Evolutionary conservation across 1,140 invertebrate species (phyloP).

Genomic region (Eumaeus atala): DNA sequence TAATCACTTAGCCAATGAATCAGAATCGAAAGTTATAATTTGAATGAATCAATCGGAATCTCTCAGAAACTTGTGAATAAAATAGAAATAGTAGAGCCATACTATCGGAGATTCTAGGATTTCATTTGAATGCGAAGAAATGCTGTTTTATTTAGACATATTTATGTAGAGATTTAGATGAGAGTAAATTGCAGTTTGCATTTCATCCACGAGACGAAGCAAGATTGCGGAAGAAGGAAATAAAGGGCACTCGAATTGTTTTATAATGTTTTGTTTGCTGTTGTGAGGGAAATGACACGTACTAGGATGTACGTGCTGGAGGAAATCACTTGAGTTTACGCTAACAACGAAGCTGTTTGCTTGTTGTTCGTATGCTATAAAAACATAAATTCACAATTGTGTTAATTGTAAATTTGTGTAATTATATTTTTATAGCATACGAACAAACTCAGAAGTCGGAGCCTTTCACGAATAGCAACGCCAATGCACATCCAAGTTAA

Average conservation of each 20-base stretch:
- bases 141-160: constrained; percentile 24
- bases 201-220: constrained; percentile 23
- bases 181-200: constrained; percentile 29
- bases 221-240: constrained; percentile 26
- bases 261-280: constrained; percentile 24
- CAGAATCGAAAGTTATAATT: not conserved
- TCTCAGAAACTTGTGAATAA: not conserved
- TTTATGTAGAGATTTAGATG: constrained; percentile 19
- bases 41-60: no score
- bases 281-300: constrained; percentile 11
- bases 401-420: not conserved
- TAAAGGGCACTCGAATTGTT: constrained; percentile 22
- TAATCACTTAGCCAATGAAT: no score
- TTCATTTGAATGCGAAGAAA: constrained; percentile 23
- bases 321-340: constrained; percentile 1
- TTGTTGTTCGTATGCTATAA: no score
- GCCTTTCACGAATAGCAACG: no score
- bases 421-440: no score
- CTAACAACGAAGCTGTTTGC: no score
- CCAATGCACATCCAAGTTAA: no score
- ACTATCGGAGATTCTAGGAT: constrained; percentile 16
- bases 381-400: no score
- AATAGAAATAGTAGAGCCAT: constrained; percentile 3
- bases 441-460: no score
- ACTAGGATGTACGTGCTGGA: not conserved